Conservation (phyloP, 2,113 vertebrate species). For the Stegostoma tigrinum region DNA sequence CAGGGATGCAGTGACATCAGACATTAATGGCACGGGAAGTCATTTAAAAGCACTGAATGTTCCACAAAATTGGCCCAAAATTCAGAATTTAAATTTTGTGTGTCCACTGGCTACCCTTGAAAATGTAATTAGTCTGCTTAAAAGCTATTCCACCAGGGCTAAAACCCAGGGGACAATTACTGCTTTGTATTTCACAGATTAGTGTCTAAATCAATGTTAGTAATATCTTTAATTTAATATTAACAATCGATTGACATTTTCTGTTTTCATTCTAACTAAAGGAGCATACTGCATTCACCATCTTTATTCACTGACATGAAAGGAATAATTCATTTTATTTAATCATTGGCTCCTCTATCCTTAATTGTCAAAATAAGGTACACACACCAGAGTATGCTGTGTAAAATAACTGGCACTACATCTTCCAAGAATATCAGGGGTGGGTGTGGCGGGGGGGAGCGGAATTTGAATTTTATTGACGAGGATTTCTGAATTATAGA, state of each 20-base stretch:
- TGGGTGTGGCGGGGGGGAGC: too few relatives aligned
- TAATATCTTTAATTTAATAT: slow-evolving; percentile 13
- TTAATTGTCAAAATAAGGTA: background rate
- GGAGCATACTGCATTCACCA: background rate
- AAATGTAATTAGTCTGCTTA: background rate
- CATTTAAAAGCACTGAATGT: background rate
- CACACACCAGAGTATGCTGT: background rate
- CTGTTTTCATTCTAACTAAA: background rate
- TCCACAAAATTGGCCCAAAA: background rate
- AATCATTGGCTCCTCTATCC: too few relatives aligned
- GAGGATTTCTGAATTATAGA: background rate
- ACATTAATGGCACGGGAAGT: background rate
- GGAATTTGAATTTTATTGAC: background rate
- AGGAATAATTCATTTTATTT: background rate
- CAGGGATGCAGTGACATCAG: background rate
- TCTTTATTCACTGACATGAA: background rate
- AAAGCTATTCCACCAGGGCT: background rate
- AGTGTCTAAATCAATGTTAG: background rate
- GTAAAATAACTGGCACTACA: background rate
- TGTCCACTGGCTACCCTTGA: background rate
- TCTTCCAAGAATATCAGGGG: background rate
- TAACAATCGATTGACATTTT: background rate
- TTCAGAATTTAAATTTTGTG: background rate
- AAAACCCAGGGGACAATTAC: background rate
- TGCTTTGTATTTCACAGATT: background rate